Conservation (phyloP, 1,140 invertebrate genomes). For the Physella acuta region DNA sequence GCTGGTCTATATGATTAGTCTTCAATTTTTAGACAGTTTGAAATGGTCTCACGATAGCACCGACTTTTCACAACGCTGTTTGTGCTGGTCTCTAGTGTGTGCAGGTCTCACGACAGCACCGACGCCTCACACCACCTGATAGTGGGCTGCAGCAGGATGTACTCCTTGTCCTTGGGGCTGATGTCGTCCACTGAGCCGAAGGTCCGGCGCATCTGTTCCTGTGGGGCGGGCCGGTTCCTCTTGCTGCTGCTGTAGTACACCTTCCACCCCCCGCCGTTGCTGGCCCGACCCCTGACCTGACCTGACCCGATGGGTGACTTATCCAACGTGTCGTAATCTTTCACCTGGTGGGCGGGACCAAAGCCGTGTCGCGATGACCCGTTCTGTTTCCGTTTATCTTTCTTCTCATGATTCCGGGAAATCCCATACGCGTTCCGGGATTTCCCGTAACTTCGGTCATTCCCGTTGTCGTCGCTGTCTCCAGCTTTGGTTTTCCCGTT, state of each 20-base stretch:
- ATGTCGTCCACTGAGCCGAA: no score
- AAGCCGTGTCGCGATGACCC: background rate
- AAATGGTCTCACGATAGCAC: no score
- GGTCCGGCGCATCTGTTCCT: background rate
- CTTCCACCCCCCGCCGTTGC: background rate
- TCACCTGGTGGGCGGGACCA: no score
- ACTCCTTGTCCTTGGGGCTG: constrained; percentile 7
- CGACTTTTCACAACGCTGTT: no score
- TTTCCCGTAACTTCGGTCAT: background rate
- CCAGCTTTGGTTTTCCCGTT: background rate
- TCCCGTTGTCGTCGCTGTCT: background rate
- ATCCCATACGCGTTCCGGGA: background rate
- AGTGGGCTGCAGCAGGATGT: constrained; percentile 9
- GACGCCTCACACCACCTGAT: background rate
- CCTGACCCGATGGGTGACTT: background rate
- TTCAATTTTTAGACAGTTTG: no score
- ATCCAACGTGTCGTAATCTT: background rate
- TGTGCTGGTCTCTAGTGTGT: no score
- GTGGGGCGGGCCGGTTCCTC: background rate
- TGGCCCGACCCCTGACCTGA: background rate
- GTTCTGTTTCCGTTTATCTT: background rate
- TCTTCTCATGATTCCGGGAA: background rate
- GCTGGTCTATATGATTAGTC: no score
- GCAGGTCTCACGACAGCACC: background rate
- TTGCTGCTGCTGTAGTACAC: background rate